Percentiles rank a stretch among this genome's conserved stretches.
phyloP scores from a whole-genome alignment of 2,797 vertebrate genomes.

The Gymnothorax reevesii region DNA sequence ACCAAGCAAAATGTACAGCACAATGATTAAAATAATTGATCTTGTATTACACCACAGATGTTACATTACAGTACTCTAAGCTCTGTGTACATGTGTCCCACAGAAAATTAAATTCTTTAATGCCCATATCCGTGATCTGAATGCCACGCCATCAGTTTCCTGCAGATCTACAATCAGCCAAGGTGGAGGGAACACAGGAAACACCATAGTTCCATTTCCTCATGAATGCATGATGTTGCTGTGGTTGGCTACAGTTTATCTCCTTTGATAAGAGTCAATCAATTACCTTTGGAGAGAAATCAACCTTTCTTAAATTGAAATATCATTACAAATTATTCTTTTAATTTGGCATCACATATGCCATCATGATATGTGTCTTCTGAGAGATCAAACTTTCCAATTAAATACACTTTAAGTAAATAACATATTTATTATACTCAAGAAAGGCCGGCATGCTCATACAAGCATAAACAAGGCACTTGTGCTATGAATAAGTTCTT shows the following conservation, averaged over 20 bases:
- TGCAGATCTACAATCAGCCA: neutral
- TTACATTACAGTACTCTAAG: neutral
- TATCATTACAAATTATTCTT: too few relatives aligned
- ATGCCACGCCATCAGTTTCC: neutral
- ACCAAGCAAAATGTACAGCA: too few relatives aligned
- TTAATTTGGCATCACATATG: too few relatives aligned
- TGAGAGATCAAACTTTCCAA: too few relatives aligned
- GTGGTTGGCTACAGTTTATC: conserved; percentile 34
- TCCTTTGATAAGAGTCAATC: neutral
- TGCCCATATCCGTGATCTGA: neutral
- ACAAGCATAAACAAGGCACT: too few relatives aligned
- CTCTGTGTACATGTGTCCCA: neutral
- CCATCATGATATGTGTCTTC: too few relatives aligned
- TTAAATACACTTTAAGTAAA: too few relatives aligned
- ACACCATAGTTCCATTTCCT: neutral
- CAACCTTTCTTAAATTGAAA: neutral
- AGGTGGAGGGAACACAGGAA: neutral
- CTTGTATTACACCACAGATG: neutral
- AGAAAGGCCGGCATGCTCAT: too few relatives aligned
- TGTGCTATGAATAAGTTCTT: too few relatives aligned
- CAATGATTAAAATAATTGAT: too few relatives aligned
- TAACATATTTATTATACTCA: too few relatives aligned
- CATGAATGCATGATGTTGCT: conserved; percentile 41
- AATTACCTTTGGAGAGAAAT: too few relatives aligned
- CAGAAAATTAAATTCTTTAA: fast-evolving